A percentile compares a stretch with the other conserved stretches of the same genome.
Conservation (phyloP, 2,113 vertebrate species). For the Dissostichus mawsoni region DNA sequence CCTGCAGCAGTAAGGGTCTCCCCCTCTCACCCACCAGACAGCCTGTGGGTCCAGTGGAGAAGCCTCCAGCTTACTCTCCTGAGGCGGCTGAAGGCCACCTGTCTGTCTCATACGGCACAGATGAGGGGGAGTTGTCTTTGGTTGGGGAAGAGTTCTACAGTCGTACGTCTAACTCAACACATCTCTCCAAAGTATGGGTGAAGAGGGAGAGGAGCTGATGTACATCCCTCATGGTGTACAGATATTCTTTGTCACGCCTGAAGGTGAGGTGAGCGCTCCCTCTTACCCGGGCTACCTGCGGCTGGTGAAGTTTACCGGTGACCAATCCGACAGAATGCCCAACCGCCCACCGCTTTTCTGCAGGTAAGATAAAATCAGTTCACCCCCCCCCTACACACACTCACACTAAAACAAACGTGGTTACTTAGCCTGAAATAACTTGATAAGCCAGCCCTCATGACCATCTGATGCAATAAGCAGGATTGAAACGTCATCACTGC, state of each 20-base stretch:
- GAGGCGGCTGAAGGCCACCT: conserved; percentile 92
- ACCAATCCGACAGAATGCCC: conserved; percentile 78
- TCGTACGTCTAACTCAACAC: conserved; percentile 81
- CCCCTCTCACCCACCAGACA: conserved; percentile 61
- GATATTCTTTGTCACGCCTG: conserved; percentile 95
- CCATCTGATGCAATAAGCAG: conserved; percentile 11
- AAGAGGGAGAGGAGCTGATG: conserved; percentile 93
- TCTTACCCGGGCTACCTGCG: conserved; percentile 97
- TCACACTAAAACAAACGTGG: background rate
- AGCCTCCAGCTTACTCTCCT: conserved; percentile 93
- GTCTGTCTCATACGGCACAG: conserved; percentile 93
- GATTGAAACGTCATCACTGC: conserved; percentile 22
- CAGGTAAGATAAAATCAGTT: conserved; percentile 85
- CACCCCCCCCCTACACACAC: background rate
- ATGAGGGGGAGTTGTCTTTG: conserved; percentile 90
- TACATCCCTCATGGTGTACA: conserved; percentile 95
- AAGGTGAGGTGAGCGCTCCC: conserved; percentile 95
- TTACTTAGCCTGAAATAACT: background rate
- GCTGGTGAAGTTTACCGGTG: conserved; percentile 92
- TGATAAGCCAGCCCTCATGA: background rate
- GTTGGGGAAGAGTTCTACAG: conserved; percentile 91
- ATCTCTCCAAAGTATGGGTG: conserved; percentile 88
- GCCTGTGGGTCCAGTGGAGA: conserved; percentile 72
- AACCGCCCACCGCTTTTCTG: conserved; percentile 92
- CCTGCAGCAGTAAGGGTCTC: conserved; percentile 21